Conservation (phyloP, 2,113 vertebrate species). For the Patagioenas fasciata region DNA sequence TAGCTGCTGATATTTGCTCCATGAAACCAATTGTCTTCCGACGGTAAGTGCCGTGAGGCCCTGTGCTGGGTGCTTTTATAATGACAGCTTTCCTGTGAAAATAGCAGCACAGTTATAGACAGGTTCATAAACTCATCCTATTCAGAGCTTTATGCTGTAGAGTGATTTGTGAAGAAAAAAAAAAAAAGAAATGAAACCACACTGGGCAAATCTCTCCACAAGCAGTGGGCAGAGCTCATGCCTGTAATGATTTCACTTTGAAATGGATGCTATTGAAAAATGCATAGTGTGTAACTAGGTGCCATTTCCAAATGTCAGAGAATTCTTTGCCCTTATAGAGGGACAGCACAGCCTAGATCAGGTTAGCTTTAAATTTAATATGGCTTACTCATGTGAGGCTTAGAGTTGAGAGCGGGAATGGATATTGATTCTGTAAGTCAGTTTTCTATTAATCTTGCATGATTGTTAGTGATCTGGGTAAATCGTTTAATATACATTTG, state of each 20-base stretch:
- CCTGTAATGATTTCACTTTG: not conserved
- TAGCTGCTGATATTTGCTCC: not conserved
- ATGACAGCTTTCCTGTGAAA: not conserved
- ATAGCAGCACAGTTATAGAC: not conserved
- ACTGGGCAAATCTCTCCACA: not conserved
- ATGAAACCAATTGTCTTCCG: not conserved
- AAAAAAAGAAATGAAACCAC: not conserved
- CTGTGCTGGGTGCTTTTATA: not conserved
- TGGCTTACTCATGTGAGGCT: not conserved
- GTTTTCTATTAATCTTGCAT: not conserved
- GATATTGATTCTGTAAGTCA: not conserved
- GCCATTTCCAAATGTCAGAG: not conserved
- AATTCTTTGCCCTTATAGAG: not conserved
- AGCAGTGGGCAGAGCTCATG: not conserved
- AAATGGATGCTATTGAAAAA: constrained; percentile 26
- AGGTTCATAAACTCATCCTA: not conserved
- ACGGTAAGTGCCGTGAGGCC: not conserved
- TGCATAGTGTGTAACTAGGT: not conserved
- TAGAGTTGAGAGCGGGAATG: not conserved
- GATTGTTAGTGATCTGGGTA: not conserved
- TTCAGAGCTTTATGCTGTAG: not conserved
- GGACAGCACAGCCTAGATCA: not conserved
- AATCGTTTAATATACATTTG: not conserved
- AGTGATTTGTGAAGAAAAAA: not conserved
- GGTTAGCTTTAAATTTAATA: not conserved